Conservation (phyloP, 2,797 vertebrate species). For the Synaphobranchus kaupii region DNA sequence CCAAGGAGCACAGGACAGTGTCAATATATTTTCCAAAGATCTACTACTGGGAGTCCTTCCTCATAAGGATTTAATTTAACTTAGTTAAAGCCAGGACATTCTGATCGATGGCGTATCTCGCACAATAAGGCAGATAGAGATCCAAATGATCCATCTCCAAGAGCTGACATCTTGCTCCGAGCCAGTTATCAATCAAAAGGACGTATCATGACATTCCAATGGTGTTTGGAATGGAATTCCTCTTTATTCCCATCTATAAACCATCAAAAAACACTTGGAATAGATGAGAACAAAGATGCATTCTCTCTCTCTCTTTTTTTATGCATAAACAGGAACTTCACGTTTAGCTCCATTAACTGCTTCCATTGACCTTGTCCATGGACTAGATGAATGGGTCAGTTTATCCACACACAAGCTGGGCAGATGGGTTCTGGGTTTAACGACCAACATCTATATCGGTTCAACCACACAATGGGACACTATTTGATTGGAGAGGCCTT, state of each 20-base stretch:
- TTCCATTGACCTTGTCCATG: constrained; percentile 35
- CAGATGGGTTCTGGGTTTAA: constrained; percentile 15
- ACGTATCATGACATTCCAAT: constrained; percentile 67
- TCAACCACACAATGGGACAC: not conserved
- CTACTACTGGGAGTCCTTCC: constrained; percentile 38
- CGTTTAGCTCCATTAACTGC: constrained; percentile 34
- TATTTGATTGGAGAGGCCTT: not conserved
- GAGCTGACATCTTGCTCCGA: constrained; percentile 72
- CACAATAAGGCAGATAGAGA: constrained; percentile 72
- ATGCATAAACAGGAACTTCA: constrained; percentile 21
- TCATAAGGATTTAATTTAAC: constrained; percentile 74
- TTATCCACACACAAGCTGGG: constrained; percentile 13
- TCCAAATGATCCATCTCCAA: constrained; percentile 74
- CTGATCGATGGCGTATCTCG: constrained; percentile 73
- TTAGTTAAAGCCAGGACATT: constrained; percentile 66
- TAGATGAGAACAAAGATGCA: constrained; percentile 37
- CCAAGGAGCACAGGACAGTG: not conserved
- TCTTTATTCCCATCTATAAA: constrained; percentile 68
- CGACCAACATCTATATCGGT: not conserved
- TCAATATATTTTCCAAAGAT: not conserved
- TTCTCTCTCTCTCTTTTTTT: constrained; percentile 42
- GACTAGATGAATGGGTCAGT: constrained; percentile 5
- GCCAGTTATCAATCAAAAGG: constrained; percentile 74
- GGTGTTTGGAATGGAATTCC: too few species aligned
- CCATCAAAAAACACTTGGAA: constrained; percentile 38